Evolutionary conservation across 2,113 vertebrate genomes (phyloP).

Genomic region (Fulmarus glacialis): DNA sequence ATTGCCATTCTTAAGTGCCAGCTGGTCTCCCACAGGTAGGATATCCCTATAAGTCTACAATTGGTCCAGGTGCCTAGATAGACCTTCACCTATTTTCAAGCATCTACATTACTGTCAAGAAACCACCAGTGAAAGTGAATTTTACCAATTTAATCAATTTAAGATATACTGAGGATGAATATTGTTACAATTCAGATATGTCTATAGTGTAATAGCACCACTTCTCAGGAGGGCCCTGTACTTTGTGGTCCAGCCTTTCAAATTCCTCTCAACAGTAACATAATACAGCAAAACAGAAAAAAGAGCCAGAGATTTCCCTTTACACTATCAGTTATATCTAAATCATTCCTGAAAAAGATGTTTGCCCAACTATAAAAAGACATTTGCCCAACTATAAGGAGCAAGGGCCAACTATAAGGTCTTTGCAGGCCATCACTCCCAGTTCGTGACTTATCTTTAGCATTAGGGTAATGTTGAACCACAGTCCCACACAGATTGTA

Average conservation of each 20-base stretch:
- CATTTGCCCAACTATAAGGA: not conserved
- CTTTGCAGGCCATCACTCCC: not conserved
- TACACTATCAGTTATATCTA: not conserved
- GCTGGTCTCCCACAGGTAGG: not conserved
- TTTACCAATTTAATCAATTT: not conserved
- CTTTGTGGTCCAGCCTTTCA: not conserved
- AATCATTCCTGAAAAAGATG: not conserved
- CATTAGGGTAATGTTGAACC: not conserved
- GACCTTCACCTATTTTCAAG: not conserved
- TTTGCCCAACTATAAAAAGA: not conserved
- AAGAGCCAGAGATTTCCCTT: not conserved
- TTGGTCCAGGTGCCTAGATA: not conserved
- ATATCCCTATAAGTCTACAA: not conserved
- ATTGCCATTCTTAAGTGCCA: not conserved
- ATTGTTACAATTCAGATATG: not conserved
- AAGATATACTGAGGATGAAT: not conserved
- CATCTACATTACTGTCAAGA: not conserved
- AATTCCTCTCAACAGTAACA: not conserved
- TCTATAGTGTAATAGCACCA: not conserved
- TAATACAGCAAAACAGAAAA: not conserved
- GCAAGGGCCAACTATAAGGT: too few relatives aligned
- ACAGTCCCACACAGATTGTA: fast-evolving
- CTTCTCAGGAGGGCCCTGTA: not conserved
- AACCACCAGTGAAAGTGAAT: not conserved
- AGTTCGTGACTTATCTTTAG: not conserved